These are phyloP conservation scores for Dione juno DNA, from an alignment of 2,888 invertebrate species.

Conservation along the genomic window DNA sequence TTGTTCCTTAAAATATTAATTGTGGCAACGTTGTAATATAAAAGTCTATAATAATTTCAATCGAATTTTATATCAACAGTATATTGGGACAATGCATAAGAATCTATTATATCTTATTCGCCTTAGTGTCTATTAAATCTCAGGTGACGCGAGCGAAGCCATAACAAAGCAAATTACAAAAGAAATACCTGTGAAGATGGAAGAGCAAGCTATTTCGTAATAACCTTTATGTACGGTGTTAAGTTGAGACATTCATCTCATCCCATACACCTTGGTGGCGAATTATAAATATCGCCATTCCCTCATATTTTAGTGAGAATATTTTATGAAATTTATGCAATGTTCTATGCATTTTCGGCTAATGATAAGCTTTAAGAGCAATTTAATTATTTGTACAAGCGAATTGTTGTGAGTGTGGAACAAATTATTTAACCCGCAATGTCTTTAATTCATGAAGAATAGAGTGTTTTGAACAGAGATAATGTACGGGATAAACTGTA, in stretches of 20 bases:
- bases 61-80: neutral
- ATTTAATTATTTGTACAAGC: too few relatives aligned
- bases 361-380: too few relatives aligned
- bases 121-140: conserved; percentile 8
- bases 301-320: neutral
- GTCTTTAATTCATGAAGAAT: too few relatives aligned
- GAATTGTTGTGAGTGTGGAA: too few relatives aligned
- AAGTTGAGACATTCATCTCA: neutral
- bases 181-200: conserved; percentile 14
- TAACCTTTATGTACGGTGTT: conserved; percentile 11
- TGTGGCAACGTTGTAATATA: too few relatives aligned
- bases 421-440: too few relatives aligned
- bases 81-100: neutral
- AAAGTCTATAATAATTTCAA: neutral
- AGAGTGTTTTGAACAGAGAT: too few relatives aligned
- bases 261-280: neutral
- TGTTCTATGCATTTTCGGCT: neutral
- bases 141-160: neutral
- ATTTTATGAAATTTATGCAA: neutral
- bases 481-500: too few relatives aligned
- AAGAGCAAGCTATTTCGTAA: conserved; percentile 1
- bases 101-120: neutral
- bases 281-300: neutral
- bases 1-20: too few relatives aligned
- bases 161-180: conserved; percentile 4